phyloP scores from a whole-genome alignment of 2,113 vertebrate species.

The Albula glossodonta region DNA sequence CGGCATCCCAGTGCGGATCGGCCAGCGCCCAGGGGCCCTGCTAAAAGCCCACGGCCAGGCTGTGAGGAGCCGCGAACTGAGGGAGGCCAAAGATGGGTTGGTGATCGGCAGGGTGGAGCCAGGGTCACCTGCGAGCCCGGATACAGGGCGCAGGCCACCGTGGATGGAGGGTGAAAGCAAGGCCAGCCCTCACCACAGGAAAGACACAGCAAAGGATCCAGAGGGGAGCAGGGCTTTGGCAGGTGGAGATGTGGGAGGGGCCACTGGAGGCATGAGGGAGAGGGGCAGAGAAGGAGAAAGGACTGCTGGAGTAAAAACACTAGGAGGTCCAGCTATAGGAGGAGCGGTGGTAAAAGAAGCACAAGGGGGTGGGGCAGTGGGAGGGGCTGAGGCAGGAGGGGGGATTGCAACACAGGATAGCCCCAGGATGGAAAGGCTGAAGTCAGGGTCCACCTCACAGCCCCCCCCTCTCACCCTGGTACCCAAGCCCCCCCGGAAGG shows the following conservation, averaged over 20 bases:
- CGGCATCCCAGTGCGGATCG: conserved; percentile 55
- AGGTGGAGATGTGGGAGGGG: conserved; percentile 32
- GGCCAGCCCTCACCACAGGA: conserved; percentile 28
- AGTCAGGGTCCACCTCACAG: conserved; percentile 61
- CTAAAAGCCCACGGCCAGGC: conserved; percentile 66
- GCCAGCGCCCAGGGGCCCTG: conserved; percentile 64
- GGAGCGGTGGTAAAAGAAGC: conserved; percentile 44
- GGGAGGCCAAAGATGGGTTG: conserved; percentile 64
- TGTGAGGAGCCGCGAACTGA: conserved; percentile 54
- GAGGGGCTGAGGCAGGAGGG: conserved; percentile 26
- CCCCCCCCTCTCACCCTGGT: conserved; percentile 55
- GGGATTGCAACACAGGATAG: conserved; percentile 68
- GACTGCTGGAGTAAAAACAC: no score
- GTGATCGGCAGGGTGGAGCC: conserved; percentile 58
- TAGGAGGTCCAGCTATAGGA: neutral
- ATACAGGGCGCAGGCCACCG: conserved; percentile 74
- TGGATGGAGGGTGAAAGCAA: conserved; percentile 84
- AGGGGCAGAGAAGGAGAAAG: no score
- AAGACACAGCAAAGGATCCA: conserved; percentile 55
- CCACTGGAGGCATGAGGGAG: no score
- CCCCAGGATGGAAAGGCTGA: conserved; percentile 73
- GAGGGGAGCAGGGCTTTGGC: conserved; percentile 45
- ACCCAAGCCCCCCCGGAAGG: conserved; percentile 77
- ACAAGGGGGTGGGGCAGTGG: neutral
- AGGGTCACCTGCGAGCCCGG: conserved; percentile 51